These are phyloP conservation scores for Salvelinus namaycush DNA, from an alignment of 2,113 vertebrate species.

Conservation along the genomic window DNA sequence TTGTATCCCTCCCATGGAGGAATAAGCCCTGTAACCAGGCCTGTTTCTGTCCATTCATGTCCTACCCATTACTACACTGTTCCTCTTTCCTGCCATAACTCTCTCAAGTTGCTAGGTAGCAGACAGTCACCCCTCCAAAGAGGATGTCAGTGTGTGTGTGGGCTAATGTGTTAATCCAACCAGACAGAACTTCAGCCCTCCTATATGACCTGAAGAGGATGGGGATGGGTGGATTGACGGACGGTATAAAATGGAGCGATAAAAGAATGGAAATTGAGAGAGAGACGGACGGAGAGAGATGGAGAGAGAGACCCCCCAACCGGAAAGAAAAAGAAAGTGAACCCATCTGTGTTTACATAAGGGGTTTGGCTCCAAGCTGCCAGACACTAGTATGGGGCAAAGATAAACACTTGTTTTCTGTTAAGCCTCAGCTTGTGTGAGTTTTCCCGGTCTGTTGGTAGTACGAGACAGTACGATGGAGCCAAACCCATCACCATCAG, in stretches of 20 bases:
- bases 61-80: constrained; percentile 32
- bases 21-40: neutral
- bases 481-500: constrained; percentile 15
- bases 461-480: constrained; percentile 38
- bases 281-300: constrained; percentile 24
- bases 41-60: constrained; percentile 46
- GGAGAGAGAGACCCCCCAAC: constrained; percentile 25
- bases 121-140: constrained; percentile 16
- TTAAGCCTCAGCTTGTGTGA: constrained; percentile 17
- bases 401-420: constrained; percentile 23
- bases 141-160: constrained; percentile 17
- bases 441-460: constrained; percentile 22
- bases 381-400: constrained; percentile 31
- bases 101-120: constrained; percentile 46
- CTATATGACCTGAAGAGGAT: constrained; percentile 41
- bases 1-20: constrained; percentile 16
- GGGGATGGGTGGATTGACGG: constrained; percentile 67
- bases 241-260: constrained; percentile 47
- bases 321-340: constrained; percentile 43
- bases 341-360: constrained; percentile 52
- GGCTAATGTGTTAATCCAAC: constrained; percentile 27
- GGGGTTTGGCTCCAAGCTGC: constrained; percentile 48
- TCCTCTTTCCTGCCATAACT: constrained; percentile 64
- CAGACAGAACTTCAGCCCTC: constrained; percentile 27
- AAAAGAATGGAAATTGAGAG: constrained; percentile 18